Base-by-base conservation (phyloP, 2,888 invertebrate species). In the Folsomia manolachei region DNA sequence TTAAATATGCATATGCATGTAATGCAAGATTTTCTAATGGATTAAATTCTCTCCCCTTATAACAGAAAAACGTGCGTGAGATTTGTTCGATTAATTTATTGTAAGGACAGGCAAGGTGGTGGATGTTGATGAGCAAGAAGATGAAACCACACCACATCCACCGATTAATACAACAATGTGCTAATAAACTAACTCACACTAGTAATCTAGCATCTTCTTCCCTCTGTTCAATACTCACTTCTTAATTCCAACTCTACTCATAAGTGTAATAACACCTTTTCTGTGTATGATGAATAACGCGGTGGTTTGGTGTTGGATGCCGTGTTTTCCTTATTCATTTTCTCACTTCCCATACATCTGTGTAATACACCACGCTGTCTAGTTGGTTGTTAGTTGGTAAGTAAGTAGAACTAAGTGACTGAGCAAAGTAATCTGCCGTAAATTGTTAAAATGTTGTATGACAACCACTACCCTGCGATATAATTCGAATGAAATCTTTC, bases 101-200 rank as follows among this genome's bases (percentile, higher is more conserved):
- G n/a, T n/a, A n/a, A n/a, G n/a, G n/a, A n/a, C n/a, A n/a, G n/a
- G n/a, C n/a, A n/a, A n/a, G 39, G 39, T 39, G 39, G 39, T 39
- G 39, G n/a, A 39, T 4, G 39, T 39, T 39, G 39, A 39, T 9
- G n/a, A n/a, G n/a, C n/a, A n/a, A n/a, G 14, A 39, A 39, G 4
- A 14, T 9, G 39, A 39, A 39, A 39, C 39, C 39, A 39, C 39
- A 39, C n/a, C n/a, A n/a, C n/a, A n/a, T n/a, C n/a, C n/a, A n/a
- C 39, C 39, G 39, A 39, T 39, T 39, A n/a, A n/a, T n/a, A 39
- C 39, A 39, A 39, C 39, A 39, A 39, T 39, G 14, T 60, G 19
- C 56, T 60, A 51, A 61, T 63, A 73, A 71, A 71, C 71, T 71
- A 64, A 71, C 68, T 63, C 39, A 39, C 39, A 39, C 39, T 9